phyloP scores from a whole-genome alignment of 2,888 invertebrate genomes.

The Flexamia atlantica region DNA sequence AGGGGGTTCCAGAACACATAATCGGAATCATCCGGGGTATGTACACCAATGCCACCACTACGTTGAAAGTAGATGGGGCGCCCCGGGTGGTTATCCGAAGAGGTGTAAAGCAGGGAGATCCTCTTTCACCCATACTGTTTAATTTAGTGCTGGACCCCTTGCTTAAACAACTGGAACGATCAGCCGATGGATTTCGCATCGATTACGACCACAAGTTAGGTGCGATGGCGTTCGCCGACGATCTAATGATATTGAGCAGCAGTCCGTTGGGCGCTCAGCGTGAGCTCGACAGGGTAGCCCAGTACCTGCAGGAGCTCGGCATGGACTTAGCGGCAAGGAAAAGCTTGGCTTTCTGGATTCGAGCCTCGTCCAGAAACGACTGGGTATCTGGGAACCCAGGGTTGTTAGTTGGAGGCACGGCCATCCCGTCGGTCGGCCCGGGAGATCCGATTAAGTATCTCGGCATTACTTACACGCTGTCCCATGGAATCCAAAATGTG shows the following conservation, averaged over 20 bases:
- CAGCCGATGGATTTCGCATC: neutral
- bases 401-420: neutral
- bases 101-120: slow-evolving; percentile 65
- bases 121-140: slow-evolving; percentile 63
- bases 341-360: slow-evolving; percentile 28
- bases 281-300: neutral
- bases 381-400: slow-evolving; percentile 4
- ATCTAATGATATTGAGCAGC: slow-evolving; percentile 57
- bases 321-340: slow-evolving; percentile 52
- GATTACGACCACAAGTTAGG: neutral
- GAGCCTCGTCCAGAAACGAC: neutral
- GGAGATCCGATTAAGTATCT: slow-evolving; percentile 28
- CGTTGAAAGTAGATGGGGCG: neutral
- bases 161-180: neutral
- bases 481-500: neutral
- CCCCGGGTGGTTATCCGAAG: neutral
- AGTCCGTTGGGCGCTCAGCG: neutral
- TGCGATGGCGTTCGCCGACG: slow-evolving; percentile 62
- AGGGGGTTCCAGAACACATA: neutral
- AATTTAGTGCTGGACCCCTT: slow-evolving; percentile 59
- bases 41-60: slow-evolving; percentile 5
- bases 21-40: neutral
- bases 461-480: slow-evolving; percentile 14
- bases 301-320: slow-evolving; percentile 43
- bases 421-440: neutral